Evolutionary conservation across 2,113 vertebrate species (phyloP).

Genomic region (Cyrtonyx montezumae): DNA sequence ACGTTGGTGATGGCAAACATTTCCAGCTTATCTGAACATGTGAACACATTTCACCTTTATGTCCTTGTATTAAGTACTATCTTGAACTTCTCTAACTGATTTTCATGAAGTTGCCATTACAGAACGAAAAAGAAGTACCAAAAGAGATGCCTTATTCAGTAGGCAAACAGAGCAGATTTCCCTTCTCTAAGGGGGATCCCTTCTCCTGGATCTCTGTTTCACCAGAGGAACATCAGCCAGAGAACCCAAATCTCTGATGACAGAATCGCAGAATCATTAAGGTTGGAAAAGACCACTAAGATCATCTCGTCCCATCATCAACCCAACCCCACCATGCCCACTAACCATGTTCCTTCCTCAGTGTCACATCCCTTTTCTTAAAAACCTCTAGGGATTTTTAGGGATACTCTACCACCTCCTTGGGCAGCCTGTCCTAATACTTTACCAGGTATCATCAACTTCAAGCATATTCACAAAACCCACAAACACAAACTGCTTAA

Average conservation of each 20-base stretch:
- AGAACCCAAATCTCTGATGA: rapidly evolving
- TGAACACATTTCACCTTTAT: background rate
- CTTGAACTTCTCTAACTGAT: background rate
- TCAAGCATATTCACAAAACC: background rate
- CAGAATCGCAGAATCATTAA: no score
- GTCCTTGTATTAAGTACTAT: background rate
- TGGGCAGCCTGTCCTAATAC: no score
- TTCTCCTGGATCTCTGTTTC: background rate
- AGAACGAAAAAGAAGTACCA: background rate
- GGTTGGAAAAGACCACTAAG: no score
- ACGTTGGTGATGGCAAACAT: background rate
- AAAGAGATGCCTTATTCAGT: background rate
- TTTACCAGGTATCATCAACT: rapidly evolving
- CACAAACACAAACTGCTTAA: background rate
- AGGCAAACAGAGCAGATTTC: background rate
- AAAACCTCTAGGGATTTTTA: no score
- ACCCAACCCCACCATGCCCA: no score
- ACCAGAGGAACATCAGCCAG: background rate
- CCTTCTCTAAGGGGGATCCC: background rate
- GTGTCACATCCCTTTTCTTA: no score
- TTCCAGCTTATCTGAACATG: background rate
- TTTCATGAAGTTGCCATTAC: background rate
- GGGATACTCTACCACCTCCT: no score
- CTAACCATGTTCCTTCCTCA: no score
- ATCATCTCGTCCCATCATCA: no score